These are phyloP conservation scores for Bemisia tabaci DNA, from an alignment of 1,140 invertebrate genomes.

Conservation along the genomic window DNA sequence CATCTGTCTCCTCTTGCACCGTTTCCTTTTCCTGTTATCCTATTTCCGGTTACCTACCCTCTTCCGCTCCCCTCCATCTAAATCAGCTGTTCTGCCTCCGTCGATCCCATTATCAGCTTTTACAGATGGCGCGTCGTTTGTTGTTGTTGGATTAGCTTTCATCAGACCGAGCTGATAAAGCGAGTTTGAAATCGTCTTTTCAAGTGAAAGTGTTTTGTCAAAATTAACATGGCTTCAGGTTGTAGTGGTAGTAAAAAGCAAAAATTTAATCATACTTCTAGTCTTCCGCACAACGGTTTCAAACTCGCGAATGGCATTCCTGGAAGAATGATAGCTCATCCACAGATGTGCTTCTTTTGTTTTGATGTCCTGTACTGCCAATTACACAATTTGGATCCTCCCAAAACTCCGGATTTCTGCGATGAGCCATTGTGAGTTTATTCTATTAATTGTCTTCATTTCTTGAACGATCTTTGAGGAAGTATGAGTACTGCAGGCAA, in stretches of 20 bases:
- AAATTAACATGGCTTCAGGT: slow-evolving; percentile 56
- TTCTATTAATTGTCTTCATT: background rate
- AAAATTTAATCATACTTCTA: slow-evolving; percentile 61
- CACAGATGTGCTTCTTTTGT: slow-evolving; percentile 97
- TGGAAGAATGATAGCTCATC: slow-evolving; percentile 59
- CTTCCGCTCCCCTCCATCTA: no score
- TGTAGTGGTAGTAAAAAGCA: slow-evolving; percentile 81
- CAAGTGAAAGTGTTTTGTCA: slow-evolving; percentile 18
- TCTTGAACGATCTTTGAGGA: background rate
- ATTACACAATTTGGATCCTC: slow-evolving; percentile 80
- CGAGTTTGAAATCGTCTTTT: no score
- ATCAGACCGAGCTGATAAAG: no score
- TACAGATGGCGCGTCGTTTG: no score
- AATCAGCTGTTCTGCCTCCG: no score
- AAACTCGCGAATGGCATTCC: slow-evolving; percentile 37
- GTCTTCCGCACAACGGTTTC: slow-evolving; percentile 36
- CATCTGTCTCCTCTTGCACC: no score
- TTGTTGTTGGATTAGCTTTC: no score
- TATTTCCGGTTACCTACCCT: no score
- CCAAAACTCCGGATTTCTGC: slow-evolving; percentile 76
- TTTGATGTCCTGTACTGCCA: slow-evolving; percentile 93
- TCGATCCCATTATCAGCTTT: no score
- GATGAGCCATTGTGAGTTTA: slow-evolving; percentile 86
- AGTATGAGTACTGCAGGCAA: slow-evolving; percentile 2
- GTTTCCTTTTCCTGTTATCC: no score